Conservation (phyloP, 2,113 vertebrate species). For the Tilapia sparmanii region DNA sequence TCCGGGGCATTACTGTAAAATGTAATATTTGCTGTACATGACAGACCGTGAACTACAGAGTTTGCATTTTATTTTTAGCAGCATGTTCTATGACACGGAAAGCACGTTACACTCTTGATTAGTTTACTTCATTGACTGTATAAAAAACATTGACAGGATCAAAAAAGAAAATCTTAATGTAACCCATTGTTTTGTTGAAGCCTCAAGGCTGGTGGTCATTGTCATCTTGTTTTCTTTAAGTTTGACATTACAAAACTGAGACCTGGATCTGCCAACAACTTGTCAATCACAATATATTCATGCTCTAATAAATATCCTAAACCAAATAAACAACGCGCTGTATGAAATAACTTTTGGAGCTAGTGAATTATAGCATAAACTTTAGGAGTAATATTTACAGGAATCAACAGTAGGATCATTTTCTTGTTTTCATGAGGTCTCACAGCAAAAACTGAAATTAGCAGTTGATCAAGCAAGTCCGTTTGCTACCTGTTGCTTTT, state of each 20-base stretch:
- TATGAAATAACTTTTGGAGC: not conserved
- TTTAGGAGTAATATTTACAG: not conserved
- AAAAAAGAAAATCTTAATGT: not conserved
- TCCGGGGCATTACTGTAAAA: not conserved
- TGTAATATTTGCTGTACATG: not conserved
- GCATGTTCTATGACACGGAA: not conserved
- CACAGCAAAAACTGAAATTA: not conserved
- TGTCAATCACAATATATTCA: not conserved
- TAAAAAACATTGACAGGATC: not conserved
- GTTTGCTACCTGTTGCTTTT: fast-evolving
- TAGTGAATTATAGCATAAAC: not conserved
- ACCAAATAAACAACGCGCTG: not conserved
- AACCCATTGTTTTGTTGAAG: not conserved
- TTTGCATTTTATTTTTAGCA: not conserved
- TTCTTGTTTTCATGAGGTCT: not conserved
- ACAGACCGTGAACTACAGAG: not conserved
- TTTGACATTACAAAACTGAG: not conserved
- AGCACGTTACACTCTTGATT: not conserved
- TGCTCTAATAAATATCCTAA: not conserved
- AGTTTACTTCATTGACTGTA: too few species aligned
- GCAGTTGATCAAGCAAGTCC: not conserved
- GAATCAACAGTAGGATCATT: not conserved
- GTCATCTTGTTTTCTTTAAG: not conserved
- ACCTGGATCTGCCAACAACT: not conserved
- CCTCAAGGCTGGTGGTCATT: not conserved